Evolutionary conservation across 2,797 vertebrate genomes (phyloP).

Genomic region (Yasuhikotakia modesta): DNA sequence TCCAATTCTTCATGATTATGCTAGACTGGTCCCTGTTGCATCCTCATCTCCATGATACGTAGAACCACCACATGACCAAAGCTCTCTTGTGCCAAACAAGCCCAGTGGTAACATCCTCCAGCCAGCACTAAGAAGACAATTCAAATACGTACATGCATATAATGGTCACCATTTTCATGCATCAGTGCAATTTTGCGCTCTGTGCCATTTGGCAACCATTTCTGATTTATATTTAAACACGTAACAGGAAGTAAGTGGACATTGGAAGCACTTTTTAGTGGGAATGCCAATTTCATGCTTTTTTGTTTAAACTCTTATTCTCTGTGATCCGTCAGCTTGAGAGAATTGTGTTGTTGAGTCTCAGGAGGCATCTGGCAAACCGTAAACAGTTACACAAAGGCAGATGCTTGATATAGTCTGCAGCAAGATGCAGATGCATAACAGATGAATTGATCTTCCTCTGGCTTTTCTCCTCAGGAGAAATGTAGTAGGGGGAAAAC

Average conservation of each 20-base stretch:
- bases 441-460: constrained; percentile 29
- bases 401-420: constrained; percentile 64
- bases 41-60: too few relatives aligned
- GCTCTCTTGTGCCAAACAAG: too few relatives aligned
- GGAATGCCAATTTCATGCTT: constrained; percentile 63
- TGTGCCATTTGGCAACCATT: neutral
- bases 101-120: too few relatives aligned
- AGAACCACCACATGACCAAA: too few relatives aligned
- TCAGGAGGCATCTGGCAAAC: constrained; percentile 55
- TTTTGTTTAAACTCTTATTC: constrained; percentile 64
- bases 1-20: constrained; percentile 10
- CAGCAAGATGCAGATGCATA: too few relatives aligned
- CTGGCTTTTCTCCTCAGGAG: constrained; percentile 38
- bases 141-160: neutral
- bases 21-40: neutral
- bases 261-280: constrained; percentile 48
- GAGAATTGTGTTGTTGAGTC: constrained; percentile 32
- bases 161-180: neutral
- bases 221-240: constrained; percentile 1
- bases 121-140: neutral
- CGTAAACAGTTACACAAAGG: constrained; percentile 69
- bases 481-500: too few relatives aligned
- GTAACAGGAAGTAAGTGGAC: neutral
- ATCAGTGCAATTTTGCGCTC: constrained; percentile 1
- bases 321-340: constrained; percentile 48